Base-by-base conservation (phyloP, 1,140 invertebrate species). In the Drosophila asahinai region DNA sequence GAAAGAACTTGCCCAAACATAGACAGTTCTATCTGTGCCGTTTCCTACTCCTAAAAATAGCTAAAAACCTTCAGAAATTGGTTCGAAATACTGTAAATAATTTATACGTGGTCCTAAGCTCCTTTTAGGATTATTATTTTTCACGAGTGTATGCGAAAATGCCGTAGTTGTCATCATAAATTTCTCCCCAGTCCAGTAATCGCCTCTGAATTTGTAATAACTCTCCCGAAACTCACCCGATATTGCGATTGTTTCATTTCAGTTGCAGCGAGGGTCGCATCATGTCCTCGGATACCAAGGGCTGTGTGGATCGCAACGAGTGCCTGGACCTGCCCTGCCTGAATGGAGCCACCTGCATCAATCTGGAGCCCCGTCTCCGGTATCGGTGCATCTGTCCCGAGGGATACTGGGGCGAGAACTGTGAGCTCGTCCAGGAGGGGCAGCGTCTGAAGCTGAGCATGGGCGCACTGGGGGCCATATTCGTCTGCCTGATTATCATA, bases 361-460 rank as follows among this genome's bases (percentile, higher is more conserved):
- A 95, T 89, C 93, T 94, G 71, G 94, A 95, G 74, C 94, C 94
- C 17, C 92, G 93, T 27, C 82, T 94, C 27, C 92, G 94, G 15
- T 95, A 94, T 77, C 94, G 93, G 42, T 95, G 93, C 91, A 93
- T 93, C 22, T 96, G 96, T 84, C 94, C 94, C 3, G 93, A 94
- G 67, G 95, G 95, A 14, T 96, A 94, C 92, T 94, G 93, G 84
- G 96, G 96, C n/a, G 93, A 94, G 61, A 94, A 95, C 74, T 96
- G 96, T 92, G 95, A 95, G 82, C 92, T 95, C 43, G 93, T 94
- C 38, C 94, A 95, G 78, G 94, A 95, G 86, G 95, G 95, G 51
- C 95, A 95, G 83, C 94, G 94, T 15, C 92, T 95, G 64, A 94
- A 94, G 78, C 91, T 95, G 3, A 95, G 94, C 87, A 94, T 95